Evolutionary conservation across 2,888 invertebrate genomes (phyloP).

Genomic region (Morinoia aosen): DNA sequence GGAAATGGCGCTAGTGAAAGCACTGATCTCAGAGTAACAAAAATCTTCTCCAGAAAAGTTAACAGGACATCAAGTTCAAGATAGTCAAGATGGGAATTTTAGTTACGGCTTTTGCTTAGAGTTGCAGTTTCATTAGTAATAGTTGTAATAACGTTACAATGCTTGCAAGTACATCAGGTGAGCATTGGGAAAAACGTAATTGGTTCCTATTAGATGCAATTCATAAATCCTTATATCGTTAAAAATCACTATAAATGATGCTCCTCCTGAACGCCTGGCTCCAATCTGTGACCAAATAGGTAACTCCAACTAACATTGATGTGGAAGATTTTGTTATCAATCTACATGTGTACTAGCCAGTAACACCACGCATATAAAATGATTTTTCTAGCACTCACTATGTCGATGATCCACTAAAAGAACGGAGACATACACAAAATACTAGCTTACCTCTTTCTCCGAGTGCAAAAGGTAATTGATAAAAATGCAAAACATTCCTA

Average conservation of each 20-base stretch:
- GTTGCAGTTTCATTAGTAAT: no score
- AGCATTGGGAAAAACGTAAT: neutral
- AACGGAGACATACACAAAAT: conserved; percentile 4
- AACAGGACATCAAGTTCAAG: neutral
- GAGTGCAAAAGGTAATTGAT: conserved; percentile 17
- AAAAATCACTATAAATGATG: neutral
- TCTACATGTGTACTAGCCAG: neutral
- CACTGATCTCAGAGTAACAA: neutral
- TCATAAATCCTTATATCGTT: neutral
- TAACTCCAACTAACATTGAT: neutral
- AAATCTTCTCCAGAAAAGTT: neutral
- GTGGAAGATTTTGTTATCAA: neutral
- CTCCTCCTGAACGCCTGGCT: neutral
- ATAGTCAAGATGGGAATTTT: neutral
- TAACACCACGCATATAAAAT: neutral
- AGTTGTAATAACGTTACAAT: no score
- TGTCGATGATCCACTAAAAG: neutral
- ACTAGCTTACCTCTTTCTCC: conserved; percentile 7
- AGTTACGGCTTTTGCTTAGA: no score
- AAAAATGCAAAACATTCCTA: neutral
- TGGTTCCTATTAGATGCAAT: neutral
- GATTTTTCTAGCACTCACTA: conserved; percentile 9
- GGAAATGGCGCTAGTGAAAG: neutral
- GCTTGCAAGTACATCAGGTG: neutral
- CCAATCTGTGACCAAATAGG: neutral